Base-by-base conservation (phyloP, 2,113 vertebrate species). In the Taxidea taxus region DNA sequence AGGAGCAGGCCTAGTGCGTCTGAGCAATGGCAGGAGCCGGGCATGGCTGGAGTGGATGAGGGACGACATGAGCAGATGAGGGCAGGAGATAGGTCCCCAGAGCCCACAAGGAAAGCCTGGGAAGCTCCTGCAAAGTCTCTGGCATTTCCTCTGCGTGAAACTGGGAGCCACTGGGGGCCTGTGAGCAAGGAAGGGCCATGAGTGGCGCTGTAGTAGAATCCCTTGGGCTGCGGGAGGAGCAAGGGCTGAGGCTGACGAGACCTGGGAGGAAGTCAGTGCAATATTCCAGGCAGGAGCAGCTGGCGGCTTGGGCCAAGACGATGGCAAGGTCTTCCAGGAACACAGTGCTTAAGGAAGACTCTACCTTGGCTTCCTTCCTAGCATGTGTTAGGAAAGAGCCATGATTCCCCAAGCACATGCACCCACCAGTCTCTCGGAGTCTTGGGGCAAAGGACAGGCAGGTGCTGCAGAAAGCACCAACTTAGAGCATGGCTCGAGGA, bases 391-490 rank as follows among this genome's bases (percentile, higher is more conserved):
- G 47, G 37, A 94, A 92, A 95, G 88, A 66, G 34, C 39, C 42
- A 11, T 12, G 56, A 85, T 12, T 56, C 31, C 47, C 58, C 91
- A 0, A 39, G 37, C 39, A 74, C 29, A 42, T 12, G 58, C 34
- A 37, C 18, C 77, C 31, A 18, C 25, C 1, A 14, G 81, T 10
- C 62, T 77, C 70, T 39, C 18, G 16, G 64, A 94, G 92, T 87
- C 29, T 89, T 60, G 47, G 29, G 49, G 72, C 77, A 86, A 81
- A 94, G 95, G 31, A 75, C 3, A 64, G n/a, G 64, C 78, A 93
- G n/a, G 21, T 56, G 4, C 44, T 74, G 6, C 66, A 86, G 68
- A 82, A 60, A 72, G 25, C 18, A 15, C 87, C 88, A 87, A 78
- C 6, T 66, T 31, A 92, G 16, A 93, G 82, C 83, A 92, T 23